These are phyloP conservation scores for Abscondita cerata DNA, from an alignment of 2,888 invertebrate species.

Conservation along the genomic window DNA sequence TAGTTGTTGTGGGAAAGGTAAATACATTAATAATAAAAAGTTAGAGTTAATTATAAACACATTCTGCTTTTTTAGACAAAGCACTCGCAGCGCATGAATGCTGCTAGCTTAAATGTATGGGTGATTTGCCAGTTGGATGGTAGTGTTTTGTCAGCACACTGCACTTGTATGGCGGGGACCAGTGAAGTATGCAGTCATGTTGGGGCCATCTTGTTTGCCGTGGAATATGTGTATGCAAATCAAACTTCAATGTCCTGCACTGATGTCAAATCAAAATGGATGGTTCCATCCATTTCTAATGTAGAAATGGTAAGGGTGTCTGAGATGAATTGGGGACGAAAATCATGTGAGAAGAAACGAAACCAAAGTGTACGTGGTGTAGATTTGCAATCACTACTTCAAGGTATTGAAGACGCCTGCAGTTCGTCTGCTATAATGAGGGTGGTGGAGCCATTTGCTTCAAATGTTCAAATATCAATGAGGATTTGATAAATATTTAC, in stretches of 20 bases:
- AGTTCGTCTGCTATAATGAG: not conserved
- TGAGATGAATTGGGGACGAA: conserved; percentile 1
- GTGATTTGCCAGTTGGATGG: conserved; percentile 12
- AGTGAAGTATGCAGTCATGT: conserved; percentile 26
- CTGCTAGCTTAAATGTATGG: conserved; percentile 15
- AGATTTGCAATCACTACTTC: too few relatives aligned
- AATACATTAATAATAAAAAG: too few relatives aligned
- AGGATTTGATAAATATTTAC: too few relatives aligned
- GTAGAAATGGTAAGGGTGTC: not conserved
- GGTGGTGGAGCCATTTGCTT: not conserved
- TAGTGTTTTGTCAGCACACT: conserved; percentile 17
- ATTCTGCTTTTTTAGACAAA: conserved; percentile 25
- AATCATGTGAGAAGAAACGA: not conserved
- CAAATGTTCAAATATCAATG: too few relatives aligned
- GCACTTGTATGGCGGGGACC: conserved; percentile 25
- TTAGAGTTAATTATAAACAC: too few relatives aligned
- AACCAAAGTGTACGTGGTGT: not conserved
- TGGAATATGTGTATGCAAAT: not conserved
- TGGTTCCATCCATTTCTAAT: not conserved
- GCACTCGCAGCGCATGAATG: conserved; percentile 19
- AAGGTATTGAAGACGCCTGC: not conserved
- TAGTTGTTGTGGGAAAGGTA: not conserved
- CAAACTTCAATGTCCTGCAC: not conserved
- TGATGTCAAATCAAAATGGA: not conserved
- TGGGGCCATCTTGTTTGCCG: conserved; percentile 19